Conservation (phyloP, 2,113 vertebrate genomes). For the Pedionomus torquatus region DNA sequence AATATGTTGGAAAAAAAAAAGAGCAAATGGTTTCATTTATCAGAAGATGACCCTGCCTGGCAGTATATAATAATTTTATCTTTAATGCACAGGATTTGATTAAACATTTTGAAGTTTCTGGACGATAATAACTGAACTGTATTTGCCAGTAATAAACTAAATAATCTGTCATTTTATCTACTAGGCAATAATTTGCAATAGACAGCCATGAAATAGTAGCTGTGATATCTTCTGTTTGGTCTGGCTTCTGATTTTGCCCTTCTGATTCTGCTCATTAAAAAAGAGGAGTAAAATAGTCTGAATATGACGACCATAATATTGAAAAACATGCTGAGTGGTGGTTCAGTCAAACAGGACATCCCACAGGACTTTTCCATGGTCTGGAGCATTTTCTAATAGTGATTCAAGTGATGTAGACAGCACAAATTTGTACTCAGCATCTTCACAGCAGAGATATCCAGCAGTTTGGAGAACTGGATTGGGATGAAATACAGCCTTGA, state of each 20-base stretch:
- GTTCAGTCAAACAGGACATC: not conserved
- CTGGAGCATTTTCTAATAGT: not conserved
- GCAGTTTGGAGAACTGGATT: not conserved
- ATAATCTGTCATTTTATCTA: not conserved
- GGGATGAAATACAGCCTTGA: not conserved
- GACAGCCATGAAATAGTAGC: not conserved
- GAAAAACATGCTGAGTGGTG: not conserved
- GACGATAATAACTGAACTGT: not conserved
- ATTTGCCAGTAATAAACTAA: not conserved
- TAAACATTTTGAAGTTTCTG: not conserved
- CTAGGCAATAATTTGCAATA: not conserved
- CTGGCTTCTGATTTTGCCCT: not conserved
- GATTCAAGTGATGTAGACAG: not conserved
- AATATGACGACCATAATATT: not conserved
- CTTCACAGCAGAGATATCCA: not conserved
- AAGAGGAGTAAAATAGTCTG: not conserved
- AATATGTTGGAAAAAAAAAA: not conserved
- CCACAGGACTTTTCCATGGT: not conserved
- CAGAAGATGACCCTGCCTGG: not conserved
- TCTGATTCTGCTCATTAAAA: not conserved
- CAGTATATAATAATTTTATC: not conserved
- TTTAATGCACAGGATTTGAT: not conserved
- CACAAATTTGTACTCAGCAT: not conserved
- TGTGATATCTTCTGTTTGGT: not conserved
- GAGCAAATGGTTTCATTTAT: not conserved